Base-by-base conservation (phyloP, 2,113 vertebrate genomes). In the Corydoras maculifer region DNA sequence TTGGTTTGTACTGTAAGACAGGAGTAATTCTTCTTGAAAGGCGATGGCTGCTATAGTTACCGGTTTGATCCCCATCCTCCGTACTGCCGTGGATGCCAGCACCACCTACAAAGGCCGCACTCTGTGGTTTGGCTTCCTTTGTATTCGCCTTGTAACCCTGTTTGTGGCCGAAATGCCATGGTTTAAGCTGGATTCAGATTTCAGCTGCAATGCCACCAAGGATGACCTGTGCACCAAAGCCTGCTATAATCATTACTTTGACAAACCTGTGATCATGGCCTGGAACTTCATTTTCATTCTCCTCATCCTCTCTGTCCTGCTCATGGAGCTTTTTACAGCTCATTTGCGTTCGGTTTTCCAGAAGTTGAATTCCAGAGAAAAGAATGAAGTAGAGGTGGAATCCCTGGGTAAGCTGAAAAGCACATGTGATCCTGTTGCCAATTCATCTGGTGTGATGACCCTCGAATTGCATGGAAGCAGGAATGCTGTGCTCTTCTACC, bases 11-110 rank as follows among this genome's bases (percentile, higher is more conserved):
- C 8, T 70, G 9, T 49, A 49, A 61, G 49, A 58, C 43, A 68
- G 50, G 25, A 59, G 13, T 49, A 9, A 29, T 65, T 55, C 32
- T 65, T 5, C n/a, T 11, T 31, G 53, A 32, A 72, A 31, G 55
- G 65, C 2, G 3, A 87, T 86, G 87, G 87, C 82, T 35, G 80
- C 82, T 8, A 18, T 84, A 58, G 80, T 87, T 74, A 86, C 82
- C 0, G 79, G 83, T 8, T 77, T 85, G 63, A 82, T 82, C 63
- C 83, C 80, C 12, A 60, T 82, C 15, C 14, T 82, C 51, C 71
- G 72, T 14, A 82, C 79, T 0, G 77, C 70, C 0, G 73, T 68
- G 35, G 78, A 85, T 8, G 60, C 83, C 77, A 68, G 59, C 4
- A 35, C 75, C 74, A 74, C 74, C 62, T 84, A 86, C 58, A 72